phyloP scores from a whole-genome alignment of 1,140 invertebrate genomes.

The Musca vetustissima region DNA sequence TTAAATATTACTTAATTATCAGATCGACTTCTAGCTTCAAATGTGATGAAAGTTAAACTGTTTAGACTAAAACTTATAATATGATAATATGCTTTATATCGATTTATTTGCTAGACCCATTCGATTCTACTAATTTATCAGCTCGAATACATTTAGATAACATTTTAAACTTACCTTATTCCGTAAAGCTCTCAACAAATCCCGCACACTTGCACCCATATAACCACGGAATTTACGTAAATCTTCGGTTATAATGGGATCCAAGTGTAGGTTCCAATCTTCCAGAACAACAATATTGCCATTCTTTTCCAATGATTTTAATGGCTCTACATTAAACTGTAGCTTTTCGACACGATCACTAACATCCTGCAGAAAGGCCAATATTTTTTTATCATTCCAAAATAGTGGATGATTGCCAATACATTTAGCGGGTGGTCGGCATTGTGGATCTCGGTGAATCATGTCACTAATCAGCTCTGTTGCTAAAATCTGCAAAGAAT shows the following conservation, averaged over 20 bases:
- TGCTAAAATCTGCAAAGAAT: slow-evolving; percentile 60
- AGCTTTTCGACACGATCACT: slow-evolving; percentile 95
- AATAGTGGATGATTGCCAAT: slow-evolving; percentile 90
- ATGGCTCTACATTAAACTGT: slow-evolving; percentile 57
- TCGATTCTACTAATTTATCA: no score
- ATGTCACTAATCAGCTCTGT: slow-evolving; percentile 81
- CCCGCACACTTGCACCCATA: slow-evolving; percentile 78
- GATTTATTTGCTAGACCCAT: no score
- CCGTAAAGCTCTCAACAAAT: slow-evolving; percentile 89
- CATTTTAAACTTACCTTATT: slow-evolving; percentile 93
- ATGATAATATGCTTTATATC: no score
- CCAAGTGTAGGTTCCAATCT: slow-evolving; percentile 85
- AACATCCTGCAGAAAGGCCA: slow-evolving; percentile 92
- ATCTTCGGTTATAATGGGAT: slow-evolving; percentile 81
- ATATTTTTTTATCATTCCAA: slow-evolving; percentile 81
- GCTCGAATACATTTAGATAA: no score
- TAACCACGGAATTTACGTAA: slow-evolving; percentile 90
- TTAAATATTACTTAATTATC: no score
- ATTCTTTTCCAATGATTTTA: slow-evolving; percentile 69
- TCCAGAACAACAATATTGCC: slow-evolving; percentile 69
- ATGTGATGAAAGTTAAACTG: no score
- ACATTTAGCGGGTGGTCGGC: slow-evolving; percentile 75
- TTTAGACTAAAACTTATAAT: no score
- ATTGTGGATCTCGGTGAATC: slow-evolving; percentile 71
- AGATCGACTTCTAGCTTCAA: no score